These are phyloP conservation scores for Beaufortia kweichowensis DNA, from an alignment of 2,113 vertebrate species.

Conservation along the genomic window DNA sequence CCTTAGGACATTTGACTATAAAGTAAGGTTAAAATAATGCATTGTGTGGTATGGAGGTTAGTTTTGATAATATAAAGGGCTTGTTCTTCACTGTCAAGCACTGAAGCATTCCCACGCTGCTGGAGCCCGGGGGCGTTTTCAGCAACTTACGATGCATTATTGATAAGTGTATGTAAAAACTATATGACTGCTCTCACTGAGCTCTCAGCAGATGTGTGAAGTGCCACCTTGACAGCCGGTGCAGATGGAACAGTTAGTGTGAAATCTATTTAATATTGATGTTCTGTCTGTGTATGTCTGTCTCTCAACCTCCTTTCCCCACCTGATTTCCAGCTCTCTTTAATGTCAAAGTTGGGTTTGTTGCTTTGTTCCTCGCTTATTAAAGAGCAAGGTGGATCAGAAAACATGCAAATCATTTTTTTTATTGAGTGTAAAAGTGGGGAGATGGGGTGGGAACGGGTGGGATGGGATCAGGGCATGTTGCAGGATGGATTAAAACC, in stretches of 20 bases:
- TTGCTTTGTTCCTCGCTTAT: not conserved
- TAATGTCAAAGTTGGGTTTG: not conserved
- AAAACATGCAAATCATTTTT: not conserved
- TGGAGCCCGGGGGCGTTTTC: not conserved
- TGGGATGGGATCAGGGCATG: too few relatives aligned
- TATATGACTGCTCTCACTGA: not conserved
- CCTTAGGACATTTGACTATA: not conserved
- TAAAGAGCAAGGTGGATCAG: too few relatives aligned
- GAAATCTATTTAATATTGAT: slow-evolving; percentile 32
- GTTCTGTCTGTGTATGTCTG: slow-evolving; percentile 28
- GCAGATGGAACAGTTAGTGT: slow-evolving; percentile 22
- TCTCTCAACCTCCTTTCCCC: slow-evolving; percentile 28
- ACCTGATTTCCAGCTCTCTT: slow-evolving; percentile 11
- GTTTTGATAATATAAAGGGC: slow-evolving; percentile 1
- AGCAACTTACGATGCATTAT: slow-evolving; percentile 32
- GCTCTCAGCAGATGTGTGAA: slow-evolving; percentile 3
- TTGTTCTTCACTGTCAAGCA: not conserved
- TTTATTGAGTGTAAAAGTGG: not conserved
- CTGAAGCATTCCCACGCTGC: slow-evolving; percentile 16
- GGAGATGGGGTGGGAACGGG: not conserved
- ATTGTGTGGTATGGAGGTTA: not conserved
- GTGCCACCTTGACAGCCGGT: slow-evolving; percentile 1
- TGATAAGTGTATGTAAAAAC: slow-evolving; percentile 30
- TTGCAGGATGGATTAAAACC: not conserved
- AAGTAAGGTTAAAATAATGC: not conserved